Percentiles rank a stretch among this genome's conserved stretches.
Conservation (phyloP, 2,888 invertebrate genomes). For the Meandrusa payeni region DNA sequence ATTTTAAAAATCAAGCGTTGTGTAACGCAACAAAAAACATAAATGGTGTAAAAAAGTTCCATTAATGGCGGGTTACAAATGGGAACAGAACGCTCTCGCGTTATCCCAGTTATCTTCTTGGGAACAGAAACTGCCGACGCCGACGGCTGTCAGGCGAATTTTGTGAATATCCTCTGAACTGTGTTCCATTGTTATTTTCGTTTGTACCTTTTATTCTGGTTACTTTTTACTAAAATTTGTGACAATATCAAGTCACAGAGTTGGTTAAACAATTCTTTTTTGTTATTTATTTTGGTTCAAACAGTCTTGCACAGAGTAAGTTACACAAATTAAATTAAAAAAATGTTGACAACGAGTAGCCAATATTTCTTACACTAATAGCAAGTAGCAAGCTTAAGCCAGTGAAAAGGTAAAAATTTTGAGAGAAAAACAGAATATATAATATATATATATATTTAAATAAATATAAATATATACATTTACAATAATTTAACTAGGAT, state of each 20-base stretch:
- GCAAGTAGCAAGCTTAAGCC: no score
- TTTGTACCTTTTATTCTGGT: conserved; percentile 25
- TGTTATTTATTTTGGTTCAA: no score
- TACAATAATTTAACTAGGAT: no score
- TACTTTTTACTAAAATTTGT: conserved; percentile 36
- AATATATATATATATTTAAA: no score
- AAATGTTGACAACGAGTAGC: no score
- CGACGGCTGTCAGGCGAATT: conserved; percentile 27
- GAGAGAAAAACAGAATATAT: no score
- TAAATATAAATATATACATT: no score
- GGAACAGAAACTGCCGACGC: conserved; percentile 40
- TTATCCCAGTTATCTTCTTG: conserved; percentile 59
- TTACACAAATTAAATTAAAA: no score
- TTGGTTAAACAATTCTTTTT: conserved; percentile 33
- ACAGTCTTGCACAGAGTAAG: no score
- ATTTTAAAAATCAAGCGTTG: no score
- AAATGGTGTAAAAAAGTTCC: conserved; percentile 50
- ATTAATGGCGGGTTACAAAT: conserved; percentile 70
- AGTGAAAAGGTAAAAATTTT: no score
- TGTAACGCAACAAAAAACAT: conserved; percentile 29
- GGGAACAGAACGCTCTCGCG: conserved; percentile 49
- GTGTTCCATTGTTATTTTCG: conserved; percentile 22
- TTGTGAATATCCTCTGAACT: conserved; percentile 32
- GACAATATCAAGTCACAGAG: conserved; percentile 43
- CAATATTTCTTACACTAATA: no score